Percentiles rank a stretch among this genome's conserved stretches.
These are phyloP conservation scores for Lapara coniferarum DNA, from an alignment of 2,888 invertebrate genomes.

Conservation along the genomic window DNA sequence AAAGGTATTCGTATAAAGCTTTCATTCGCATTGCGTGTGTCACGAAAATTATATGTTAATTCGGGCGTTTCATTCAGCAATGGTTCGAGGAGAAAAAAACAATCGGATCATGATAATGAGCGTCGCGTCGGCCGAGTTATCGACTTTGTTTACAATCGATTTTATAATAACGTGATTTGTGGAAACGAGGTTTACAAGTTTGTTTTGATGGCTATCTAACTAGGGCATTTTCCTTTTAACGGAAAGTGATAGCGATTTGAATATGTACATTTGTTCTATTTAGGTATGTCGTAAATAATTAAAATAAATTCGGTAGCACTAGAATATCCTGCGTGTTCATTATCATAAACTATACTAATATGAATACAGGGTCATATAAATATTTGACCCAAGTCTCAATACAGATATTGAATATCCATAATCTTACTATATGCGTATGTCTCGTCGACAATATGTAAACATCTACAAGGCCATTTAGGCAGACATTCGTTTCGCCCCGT, in stretches of 20 bases:
- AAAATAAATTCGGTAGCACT: too few species aligned
- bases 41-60: constrained; percentile 31
- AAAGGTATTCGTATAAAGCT: constrained; percentile 23
- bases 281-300: neutral
- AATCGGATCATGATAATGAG: constrained; percentile 30
- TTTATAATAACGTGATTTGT: constrained; percentile 13
- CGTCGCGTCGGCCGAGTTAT: constrained; percentile 26
- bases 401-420: neutral
- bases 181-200: constrained; percentile 1
- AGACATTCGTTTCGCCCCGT: neutral
- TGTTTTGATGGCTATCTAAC: neutral
- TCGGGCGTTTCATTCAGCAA: constrained; percentile 26
- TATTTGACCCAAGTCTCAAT: neutral
- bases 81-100: constrained; percentile 29
- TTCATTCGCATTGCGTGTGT: constrained; percentile 27
- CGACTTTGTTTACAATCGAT: constrained; percentile 25
- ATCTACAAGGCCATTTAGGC: neutral
- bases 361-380: too few species aligned
- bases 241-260: neutral
- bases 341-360: too few species aligned
- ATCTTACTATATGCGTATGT: too few species aligned
- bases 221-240: constrained; percentile 6
- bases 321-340: too few species aligned
- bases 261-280: neutral
- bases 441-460: neutral